Evolutionary conservation across 2,888 invertebrate species (phyloP).

Genomic region (Athalia circularis): DNA sequence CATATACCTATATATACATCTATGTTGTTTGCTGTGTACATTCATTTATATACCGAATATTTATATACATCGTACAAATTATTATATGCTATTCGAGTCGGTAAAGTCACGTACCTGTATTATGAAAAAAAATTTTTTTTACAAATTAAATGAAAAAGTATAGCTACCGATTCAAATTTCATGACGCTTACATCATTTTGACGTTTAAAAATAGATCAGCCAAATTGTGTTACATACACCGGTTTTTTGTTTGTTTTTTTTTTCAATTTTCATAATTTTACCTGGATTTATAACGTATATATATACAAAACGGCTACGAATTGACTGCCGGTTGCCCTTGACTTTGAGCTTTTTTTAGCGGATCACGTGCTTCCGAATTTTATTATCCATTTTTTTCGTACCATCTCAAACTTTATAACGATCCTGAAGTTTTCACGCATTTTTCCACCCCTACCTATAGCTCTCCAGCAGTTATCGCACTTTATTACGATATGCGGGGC

Average conservation of each 20-base stretch:
- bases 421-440: conserved; percentile 14
- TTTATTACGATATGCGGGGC: conserved; percentile 3
- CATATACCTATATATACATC: no score
- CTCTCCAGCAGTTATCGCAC: background rate
- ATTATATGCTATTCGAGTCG: no score
- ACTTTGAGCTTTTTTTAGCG: background rate
- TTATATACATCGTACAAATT: no score
- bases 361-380: background rate
- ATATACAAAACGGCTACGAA: background rate
- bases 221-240: background rate
- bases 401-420: background rate
- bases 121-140: no score
- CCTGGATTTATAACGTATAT: conserved; percentile 2
- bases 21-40: background rate
- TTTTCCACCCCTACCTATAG: background rate
- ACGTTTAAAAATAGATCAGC: background rate
- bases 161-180: no score
- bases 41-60: no score
- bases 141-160: no score
- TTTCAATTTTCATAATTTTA: background rate
- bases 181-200: background rate
- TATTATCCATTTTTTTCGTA: conserved; percentile 1
- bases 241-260: background rate
- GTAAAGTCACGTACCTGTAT: no score
- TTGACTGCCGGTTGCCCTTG: background rate